phyloP scores from a whole-genome alignment of 2,888 invertebrate species.

The Tenthredo livida region DNA sequence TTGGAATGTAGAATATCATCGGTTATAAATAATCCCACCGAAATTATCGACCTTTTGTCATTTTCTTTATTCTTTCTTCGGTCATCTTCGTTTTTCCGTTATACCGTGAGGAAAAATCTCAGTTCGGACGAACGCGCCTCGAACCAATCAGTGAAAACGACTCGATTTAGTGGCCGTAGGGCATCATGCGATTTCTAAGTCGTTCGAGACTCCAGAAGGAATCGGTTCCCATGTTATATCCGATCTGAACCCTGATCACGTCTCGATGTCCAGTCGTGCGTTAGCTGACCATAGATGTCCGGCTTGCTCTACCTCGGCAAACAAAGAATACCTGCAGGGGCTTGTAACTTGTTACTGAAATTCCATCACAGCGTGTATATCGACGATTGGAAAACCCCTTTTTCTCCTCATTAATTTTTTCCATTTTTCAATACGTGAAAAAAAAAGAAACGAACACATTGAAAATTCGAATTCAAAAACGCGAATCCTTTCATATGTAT shows the following conservation, averaged over 20 bases:
- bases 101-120: conserved; percentile 1
- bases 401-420: not conserved
- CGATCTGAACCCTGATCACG: conserved; percentile 39
- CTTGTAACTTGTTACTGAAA: conserved; percentile 1
- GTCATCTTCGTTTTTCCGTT: not conserved
- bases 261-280: conserved; percentile 43
- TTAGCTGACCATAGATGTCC: conserved; percentile 36
- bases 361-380: not conserved
- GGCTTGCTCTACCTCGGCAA: not conserved
- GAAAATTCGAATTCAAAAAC: too few relatives aligned
- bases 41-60: too few relatives aligned
- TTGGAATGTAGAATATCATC: too few relatives aligned
- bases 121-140: not conserved
- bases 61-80: too few relatives aligned
- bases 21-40: too few relatives aligned
- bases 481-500: not conserved
- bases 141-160: conserved; percentile 47
- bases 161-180: conserved; percentile 44
- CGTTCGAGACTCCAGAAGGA: conserved; percentile 39
- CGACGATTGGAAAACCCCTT: not conserved
- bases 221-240: conserved; percentile 20
- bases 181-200: conserved; percentile 43
- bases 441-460: too few relatives aligned
- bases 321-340: not conserved
- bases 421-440: too few relatives aligned